Conservation (phyloP, 2,797 vertebrate genomes). For the Micromesistius poutassou region DNA sequence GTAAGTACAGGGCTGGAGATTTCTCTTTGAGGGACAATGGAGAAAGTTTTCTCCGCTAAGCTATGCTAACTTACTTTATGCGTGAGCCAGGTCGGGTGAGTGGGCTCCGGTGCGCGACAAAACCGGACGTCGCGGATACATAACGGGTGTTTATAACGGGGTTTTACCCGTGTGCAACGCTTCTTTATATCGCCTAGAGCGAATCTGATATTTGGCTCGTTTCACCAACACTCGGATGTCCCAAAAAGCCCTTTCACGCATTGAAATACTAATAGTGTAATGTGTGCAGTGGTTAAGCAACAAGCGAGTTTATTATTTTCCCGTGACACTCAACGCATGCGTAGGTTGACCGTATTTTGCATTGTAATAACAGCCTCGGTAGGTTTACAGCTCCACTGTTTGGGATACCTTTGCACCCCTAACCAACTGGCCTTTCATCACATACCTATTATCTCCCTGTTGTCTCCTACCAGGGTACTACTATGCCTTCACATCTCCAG, state of each 20-base stretch:
- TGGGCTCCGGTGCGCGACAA: background rate
- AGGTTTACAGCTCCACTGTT: too few species aligned
- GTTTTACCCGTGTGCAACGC: background rate
- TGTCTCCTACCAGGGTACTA: conserved; percentile 54
- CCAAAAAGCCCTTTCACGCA: background rate
- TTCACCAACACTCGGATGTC: background rate
- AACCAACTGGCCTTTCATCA: background rate
- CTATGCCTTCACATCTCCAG: conserved; percentile 65
- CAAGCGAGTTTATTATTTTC: background rate
- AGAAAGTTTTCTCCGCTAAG: conserved; percentile 60
- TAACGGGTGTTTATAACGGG: background rate
- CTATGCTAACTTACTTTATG: conserved; percentile 8
- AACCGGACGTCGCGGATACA: background rate
- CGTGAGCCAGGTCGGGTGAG: background rate
- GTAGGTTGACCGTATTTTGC: background rate
- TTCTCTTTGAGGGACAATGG: conserved; percentile 52
- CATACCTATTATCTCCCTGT: conserved; percentile 19
- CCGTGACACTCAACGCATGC: background rate
- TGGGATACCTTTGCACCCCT: background rate
- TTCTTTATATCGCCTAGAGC: background rate
- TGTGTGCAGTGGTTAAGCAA: background rate
- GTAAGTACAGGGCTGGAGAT: conserved; percentile 42
- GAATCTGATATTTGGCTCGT: background rate
- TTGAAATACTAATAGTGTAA: background rate
- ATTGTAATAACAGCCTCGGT: background rate